Conservation (phyloP, 1,140 invertebrate species). For the Apis dorsata region DNA sequence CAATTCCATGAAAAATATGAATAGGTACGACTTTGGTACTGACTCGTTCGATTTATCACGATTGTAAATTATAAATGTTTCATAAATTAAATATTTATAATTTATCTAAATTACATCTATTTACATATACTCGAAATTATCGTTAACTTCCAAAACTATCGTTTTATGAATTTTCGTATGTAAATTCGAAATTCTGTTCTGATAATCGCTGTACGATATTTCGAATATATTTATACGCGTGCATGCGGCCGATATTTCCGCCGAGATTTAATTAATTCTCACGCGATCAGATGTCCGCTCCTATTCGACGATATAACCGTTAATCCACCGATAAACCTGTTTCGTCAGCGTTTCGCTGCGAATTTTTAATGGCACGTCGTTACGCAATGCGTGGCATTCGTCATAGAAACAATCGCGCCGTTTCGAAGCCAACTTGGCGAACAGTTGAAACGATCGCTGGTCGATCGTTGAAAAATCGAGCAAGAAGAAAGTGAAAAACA, state of each 20-base stretch:
- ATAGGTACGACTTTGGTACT: too few relatives aligned
- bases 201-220: not conserved
- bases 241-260: conserved; percentile 2
- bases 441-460: not conserved
- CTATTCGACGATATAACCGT: conserved; percentile 20
- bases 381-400: conserved; percentile 16
- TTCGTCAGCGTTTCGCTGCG: conserved; percentile 10
- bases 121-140: too few relatives aligned
- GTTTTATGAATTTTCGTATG: not conserved
- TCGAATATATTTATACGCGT: conserved; percentile 4
- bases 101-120: too few relatives aligned
- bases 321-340: conserved; percentile 13
- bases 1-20: too few relatives aligned
- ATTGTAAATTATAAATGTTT: too few relatives aligned
- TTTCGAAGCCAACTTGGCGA: not conserved
- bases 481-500: not conserved
- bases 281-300: conserved; percentile 7
- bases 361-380: conserved; percentile 12
- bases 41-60: too few relatives aligned
- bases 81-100: too few relatives aligned
- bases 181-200: not conserved
- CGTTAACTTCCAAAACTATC: not conserved
- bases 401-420: not conserved
- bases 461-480: not conserved
- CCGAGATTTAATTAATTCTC: conserved; percentile 30